A percentile compares a stretch with the other conserved stretches of the same genome.
These are phyloP conservation scores for Adoxophyes honmai DNA, from an alignment of 1,140 invertebrate genomes.

Conservation along the genomic window DNA sequence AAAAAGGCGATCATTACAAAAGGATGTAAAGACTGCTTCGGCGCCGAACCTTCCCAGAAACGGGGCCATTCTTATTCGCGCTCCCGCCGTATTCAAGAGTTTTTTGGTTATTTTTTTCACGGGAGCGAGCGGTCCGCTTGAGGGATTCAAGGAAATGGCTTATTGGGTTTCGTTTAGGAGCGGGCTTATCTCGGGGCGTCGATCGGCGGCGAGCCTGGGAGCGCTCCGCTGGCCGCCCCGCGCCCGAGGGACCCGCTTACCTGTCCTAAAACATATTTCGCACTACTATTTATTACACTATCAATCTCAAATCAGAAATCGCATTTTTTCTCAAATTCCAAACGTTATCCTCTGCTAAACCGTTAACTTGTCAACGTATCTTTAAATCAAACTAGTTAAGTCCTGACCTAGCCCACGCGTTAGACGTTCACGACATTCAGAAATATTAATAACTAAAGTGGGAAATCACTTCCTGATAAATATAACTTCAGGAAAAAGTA, in stretches of 20 bases:
- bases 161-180: conserved; percentile 70
- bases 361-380: too few species aligned
- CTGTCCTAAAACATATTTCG: too few species aligned
- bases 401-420: too few species aligned
- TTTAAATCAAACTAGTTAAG: too few species aligned
- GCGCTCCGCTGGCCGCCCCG: conserved; percentile 32
- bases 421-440: too few species aligned
- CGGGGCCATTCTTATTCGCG: conserved; percentile 72
- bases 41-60: conserved; percentile 74
- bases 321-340: too few species aligned
- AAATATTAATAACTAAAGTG: too few species aligned
- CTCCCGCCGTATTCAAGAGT: conserved; percentile 69
- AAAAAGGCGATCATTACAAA: conserved; percentile 73
- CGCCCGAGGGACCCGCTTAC: not conserved
- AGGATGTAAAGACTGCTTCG: conserved; percentile 72
- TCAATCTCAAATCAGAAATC: too few species aligned
- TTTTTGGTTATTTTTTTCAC: conserved; percentile 70
- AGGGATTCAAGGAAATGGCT: conserved; percentile 71
- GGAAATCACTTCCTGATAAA: too few species aligned
- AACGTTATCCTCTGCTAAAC: too few species aligned
- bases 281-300: too few species aligned
- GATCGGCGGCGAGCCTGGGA: conserved; percentile 54
- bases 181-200: conserved; percentile 57
- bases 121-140: conserved; percentile 69
- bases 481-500: too few species aligned